Evolutionary conservation across 2,113 vertebrate genomes (phyloP).

Genomic region (Lycaon pictus): DNA sequence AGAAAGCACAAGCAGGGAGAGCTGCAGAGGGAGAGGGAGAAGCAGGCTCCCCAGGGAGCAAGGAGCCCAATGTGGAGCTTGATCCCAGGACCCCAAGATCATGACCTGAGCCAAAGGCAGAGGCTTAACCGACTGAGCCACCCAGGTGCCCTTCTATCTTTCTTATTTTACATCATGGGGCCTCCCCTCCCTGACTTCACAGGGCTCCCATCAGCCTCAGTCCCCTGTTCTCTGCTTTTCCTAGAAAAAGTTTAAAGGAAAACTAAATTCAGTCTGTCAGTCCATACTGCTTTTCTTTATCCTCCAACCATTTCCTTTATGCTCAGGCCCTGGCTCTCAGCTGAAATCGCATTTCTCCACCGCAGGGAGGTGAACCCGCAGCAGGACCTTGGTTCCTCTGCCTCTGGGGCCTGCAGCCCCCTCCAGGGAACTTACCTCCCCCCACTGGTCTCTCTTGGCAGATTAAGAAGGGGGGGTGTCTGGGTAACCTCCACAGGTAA

Average conservation of each 20-base stretch:
- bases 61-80: too few relatives aligned
- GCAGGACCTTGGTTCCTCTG: neutral
- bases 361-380: fast-evolving
- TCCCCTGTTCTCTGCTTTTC: neutral
- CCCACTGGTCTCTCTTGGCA: neutral
- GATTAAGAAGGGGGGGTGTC: neutral
- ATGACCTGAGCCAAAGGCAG: too few relatives aligned
- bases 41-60: too few relatives aligned
- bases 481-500: too few relatives aligned
- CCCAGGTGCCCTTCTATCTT: neutral
- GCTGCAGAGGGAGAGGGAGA: too few relatives aligned
- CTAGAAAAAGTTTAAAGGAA: neutral
- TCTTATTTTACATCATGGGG: neutral
- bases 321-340: neutral
- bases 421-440: neutral
- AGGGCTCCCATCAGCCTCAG: neutral
- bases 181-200: neutral
- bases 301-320: neutral
- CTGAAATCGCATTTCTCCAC: neutral
- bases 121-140: too few relatives aligned
- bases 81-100: too few relatives aligned
- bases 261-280: neutral
- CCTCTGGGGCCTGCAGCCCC: neutral
- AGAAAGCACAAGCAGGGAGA: too few relatives aligned
- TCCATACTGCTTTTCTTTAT: neutral